These are phyloP conservation scores for Bombyx mandarina DNA, from an alignment of 1,140 invertebrate species.

Conservation along the genomic window DNA sequence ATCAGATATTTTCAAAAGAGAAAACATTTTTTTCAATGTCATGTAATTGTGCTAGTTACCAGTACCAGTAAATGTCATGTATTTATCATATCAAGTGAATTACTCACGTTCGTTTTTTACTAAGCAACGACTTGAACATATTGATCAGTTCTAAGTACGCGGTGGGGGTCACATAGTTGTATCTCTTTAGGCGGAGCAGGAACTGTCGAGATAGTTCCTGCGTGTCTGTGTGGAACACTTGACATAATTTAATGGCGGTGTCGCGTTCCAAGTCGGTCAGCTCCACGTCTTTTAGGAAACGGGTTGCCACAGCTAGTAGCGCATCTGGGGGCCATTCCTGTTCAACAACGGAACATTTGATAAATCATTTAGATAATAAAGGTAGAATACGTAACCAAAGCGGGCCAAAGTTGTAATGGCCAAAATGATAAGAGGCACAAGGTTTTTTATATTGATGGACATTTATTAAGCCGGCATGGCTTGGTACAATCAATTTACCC, in stretches of 20 bases:
- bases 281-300: slow-evolving; percentile 90
- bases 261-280: slow-evolving; percentile 79
- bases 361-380: not conserved
- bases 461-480: too few species aligned
- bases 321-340: slow-evolving; percentile 95
- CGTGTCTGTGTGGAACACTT: slow-evolving; percentile 91
- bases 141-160: slow-evolving; percentile 94
- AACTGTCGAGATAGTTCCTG: slow-evolving; percentile 83
- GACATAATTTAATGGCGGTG: slow-evolving; percentile 89
- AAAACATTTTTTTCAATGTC: too few species aligned
- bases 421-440: too few species aligned
- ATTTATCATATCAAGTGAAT: too few species aligned
- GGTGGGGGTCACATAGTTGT: slow-evolving; percentile 94
- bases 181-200: slow-evolving; percentile 77
- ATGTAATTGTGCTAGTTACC: too few species aligned
- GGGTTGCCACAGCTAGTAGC: slow-evolving; percentile 89
- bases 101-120: slow-evolving; percentile 81
- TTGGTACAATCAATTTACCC: too few species aligned
- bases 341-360: not conserved
- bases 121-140: slow-evolving; percentile 89
- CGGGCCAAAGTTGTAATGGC: too few species aligned
- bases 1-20: too few species aligned
- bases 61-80: too few species aligned
- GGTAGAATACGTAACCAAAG: not conserved
- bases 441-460: too few species aligned